Conservation (phyloP, 2,888 invertebrate species). For the Microdon myrmicae region DNA sequence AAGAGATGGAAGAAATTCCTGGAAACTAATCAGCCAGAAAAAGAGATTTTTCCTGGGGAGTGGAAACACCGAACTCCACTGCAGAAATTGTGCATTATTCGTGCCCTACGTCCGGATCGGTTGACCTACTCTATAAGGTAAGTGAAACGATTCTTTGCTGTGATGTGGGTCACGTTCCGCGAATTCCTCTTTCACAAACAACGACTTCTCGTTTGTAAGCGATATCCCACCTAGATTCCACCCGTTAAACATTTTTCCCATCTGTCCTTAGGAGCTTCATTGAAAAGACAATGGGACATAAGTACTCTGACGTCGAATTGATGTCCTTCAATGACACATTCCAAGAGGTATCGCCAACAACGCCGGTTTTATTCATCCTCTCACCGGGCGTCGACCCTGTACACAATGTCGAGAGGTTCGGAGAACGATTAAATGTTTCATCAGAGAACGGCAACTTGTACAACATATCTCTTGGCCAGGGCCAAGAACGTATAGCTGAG, state of each 20-base stretch:
- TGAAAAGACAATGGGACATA: slow-evolving; percentile 86
- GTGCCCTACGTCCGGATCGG: slow-evolving; percentile 89
- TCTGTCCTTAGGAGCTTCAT: slow-evolving; percentile 71
- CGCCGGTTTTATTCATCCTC: slow-evolving; percentile 93
- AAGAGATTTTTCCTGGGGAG: slow-evolving; percentile 93
- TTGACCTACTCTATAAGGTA: slow-evolving; percentile 91
- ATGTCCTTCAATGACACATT: slow-evolving; percentile 85
- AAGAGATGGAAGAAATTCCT: slow-evolving; percentile 94
- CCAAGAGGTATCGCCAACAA: slow-evolving; percentile 84
- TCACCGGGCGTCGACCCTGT: slow-evolving; percentile 95
- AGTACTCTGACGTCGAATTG: slow-evolving; percentile 81
- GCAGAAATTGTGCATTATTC: slow-evolving; percentile 91
- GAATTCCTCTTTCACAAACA: neutral
- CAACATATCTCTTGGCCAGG: slow-evolving; percentile 94
- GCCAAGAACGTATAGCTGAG: slow-evolving; percentile 92
- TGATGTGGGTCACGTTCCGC: no score
- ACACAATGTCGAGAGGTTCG: slow-evolving; percentile 79
- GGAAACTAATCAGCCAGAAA: slow-evolving; percentile 90
- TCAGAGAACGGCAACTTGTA: slow-evolving; percentile 84
- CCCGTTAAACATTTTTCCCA: neutral
- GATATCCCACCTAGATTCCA: no score
- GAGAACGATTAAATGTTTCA: slow-evolving; percentile 82
- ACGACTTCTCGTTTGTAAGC: neutral
- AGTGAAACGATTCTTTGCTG: no score
- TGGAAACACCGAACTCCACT: slow-evolving; percentile 92